A percentile compares a stretch with the other conserved stretches of the same genome.
Evolutionary conservation across 2,888 invertebrate genomes (phyloP).

Genomic region (Sminthurides aquaticus): DNA sequence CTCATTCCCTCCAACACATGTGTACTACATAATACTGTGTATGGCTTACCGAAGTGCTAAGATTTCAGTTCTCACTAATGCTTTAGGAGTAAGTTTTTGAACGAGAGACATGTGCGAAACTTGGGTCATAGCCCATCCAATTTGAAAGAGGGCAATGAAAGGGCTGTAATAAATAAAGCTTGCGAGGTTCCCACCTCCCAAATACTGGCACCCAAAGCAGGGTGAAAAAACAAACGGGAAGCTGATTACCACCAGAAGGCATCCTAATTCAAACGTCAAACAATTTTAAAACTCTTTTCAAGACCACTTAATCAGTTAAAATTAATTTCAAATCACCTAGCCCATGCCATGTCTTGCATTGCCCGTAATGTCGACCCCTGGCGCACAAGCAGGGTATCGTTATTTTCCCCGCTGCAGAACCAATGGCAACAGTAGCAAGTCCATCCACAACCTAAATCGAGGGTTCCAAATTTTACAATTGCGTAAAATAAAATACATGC

Average conservation of each 20-base stretch:
- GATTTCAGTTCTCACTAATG: slow-evolving; percentile 65
- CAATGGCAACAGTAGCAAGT: slow-evolving; percentile 78
- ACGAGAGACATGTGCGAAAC: slow-evolving; percentile 85
- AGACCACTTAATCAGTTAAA: slow-evolving; percentile 1
- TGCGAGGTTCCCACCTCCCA: slow-evolving; percentile 53
- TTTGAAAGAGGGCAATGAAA: slow-evolving; percentile 77
- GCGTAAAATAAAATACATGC: neutral
- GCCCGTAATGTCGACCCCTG: slow-evolving; percentile 55
- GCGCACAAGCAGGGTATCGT: slow-evolving; percentile 59
- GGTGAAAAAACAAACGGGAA: slow-evolving; percentile 83
- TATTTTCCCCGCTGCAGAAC: slow-evolving; percentile 70
- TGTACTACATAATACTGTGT: neutral
- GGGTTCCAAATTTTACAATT: neutral
- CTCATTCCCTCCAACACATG: neutral
- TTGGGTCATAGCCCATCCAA: slow-evolving; percentile 88
- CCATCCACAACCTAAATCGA: slow-evolving; percentile 75
- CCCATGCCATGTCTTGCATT: slow-evolving; percentile 81
- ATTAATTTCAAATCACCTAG: slow-evolving; percentile 56
- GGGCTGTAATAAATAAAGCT: slow-evolving; percentile 67
- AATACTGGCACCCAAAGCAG: slow-evolving; percentile 59
- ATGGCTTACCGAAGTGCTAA: slow-evolving; percentile 62
- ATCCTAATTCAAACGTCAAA: slow-evolving; percentile 54
- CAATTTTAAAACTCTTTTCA: neutral
- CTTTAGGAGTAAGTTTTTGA: slow-evolving; percentile 67
- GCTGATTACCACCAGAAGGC: slow-evolving; percentile 63